A percentile compares a stretch with the other conserved stretches of the same genome.
phyloP scores from a whole-genome alignment of 2,797 vertebrate genomes.

The Anolis apletophallus region DNA sequence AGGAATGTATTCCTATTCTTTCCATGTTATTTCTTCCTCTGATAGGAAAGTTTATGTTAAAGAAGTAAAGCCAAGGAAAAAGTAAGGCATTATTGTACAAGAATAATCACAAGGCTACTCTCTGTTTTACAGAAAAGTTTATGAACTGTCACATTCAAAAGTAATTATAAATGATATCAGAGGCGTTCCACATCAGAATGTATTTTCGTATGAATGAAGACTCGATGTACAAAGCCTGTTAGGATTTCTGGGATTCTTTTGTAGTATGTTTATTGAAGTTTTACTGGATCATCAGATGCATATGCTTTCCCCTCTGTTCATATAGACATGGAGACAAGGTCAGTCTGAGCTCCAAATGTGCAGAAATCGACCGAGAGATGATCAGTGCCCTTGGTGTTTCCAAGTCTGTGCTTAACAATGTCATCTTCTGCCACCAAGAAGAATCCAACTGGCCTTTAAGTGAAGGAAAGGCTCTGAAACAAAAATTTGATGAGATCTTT shows the following conservation, averaged over 20 bases:
- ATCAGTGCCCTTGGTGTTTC: constrained; percentile 94
- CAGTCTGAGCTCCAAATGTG: constrained; percentile 94
- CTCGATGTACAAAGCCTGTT: not conserved
- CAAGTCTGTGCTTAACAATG: constrained; percentile 92
- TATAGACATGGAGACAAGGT: constrained; percentile 87
- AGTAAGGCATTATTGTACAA: no score
- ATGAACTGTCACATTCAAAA: not conserved
- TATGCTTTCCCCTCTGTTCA: constrained; percentile 20
- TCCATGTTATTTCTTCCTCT: no score
- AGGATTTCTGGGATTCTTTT: no score
- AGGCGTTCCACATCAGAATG: not conserved
- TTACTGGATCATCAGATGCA: not conserved
- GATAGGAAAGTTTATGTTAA: no score
- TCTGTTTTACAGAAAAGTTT: not conserved
- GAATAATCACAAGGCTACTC: no score
- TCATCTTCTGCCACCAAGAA: constrained; percentile 99
- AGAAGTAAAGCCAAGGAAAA: no score
- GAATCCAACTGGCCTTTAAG: constrained; percentile 98
- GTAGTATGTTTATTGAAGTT: not conserved
- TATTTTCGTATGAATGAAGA: not conserved
- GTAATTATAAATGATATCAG: not conserved
- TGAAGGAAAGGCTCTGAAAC: constrained; percentile 95
- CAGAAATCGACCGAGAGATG: constrained; percentile 95
- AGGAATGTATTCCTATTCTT: no score
- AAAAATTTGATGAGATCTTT: constrained; percentile 99